Percentiles rank a stretch among this genome's conserved stretches.
Conservation (phyloP, 2,888 invertebrate genomes). For the Eupithecia tripunctaria region DNA sequence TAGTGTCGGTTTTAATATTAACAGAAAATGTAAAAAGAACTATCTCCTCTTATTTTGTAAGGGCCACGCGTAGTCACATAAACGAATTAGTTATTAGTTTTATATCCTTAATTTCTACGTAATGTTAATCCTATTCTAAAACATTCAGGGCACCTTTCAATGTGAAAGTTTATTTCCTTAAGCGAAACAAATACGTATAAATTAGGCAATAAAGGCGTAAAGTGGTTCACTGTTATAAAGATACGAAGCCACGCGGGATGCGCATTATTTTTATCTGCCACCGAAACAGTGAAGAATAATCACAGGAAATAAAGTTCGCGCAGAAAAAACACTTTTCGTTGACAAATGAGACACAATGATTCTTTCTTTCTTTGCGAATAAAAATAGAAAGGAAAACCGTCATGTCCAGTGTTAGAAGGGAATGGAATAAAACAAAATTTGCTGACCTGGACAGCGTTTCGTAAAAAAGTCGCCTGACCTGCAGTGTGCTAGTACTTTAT, state of each 20-base stretch:
- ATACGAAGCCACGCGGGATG: conserved; percentile 21
- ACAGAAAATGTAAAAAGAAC: not conserved
- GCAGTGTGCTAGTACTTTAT: no score
- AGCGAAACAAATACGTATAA: conserved; percentile 26
- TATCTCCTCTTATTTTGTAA: not conserved
- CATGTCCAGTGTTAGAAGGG: not conserved
- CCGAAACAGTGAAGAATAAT: conserved; percentile 12
- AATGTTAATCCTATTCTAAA: conserved; percentile 8
- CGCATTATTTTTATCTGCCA: conserved; percentile 23
- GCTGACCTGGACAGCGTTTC: not conserved
- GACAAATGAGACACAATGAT: not conserved
- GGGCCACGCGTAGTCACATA: not conserved
- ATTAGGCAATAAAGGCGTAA: conserved; percentile 25
- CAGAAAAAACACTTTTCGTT: conserved; percentile 12
- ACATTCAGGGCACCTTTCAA: conserved; percentile 8
- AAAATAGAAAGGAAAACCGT: not conserved
- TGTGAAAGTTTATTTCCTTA: conserved; percentile 20
- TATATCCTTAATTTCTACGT: not conserved
- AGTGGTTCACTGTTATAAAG: conserved; percentile 22
- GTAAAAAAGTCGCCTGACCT: no score
- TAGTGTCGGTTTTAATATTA: not conserved
- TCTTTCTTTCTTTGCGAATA: not conserved
- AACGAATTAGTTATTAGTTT: not conserved
- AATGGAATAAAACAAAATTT: not conserved
- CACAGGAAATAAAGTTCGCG: conserved; percentile 6